A percentile compares a stretch with the other conserved stretches of the same genome.
phyloP scores from a whole-genome alignment of 2,888 invertebrate species.

The Eremobia ochroleuca region DNA sequence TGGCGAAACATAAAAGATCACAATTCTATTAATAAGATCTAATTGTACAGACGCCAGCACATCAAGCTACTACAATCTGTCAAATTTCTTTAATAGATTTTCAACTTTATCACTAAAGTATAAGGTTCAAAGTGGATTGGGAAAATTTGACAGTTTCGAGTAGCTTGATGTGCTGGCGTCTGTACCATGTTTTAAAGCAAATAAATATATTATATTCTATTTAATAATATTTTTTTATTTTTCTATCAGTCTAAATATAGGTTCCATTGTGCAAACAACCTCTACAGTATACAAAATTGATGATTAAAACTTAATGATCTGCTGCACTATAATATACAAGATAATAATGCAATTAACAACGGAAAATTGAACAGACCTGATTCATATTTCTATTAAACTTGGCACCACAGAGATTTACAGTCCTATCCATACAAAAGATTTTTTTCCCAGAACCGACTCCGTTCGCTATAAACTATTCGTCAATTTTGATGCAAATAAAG shows the following conservation, averaged over 20 bases:
- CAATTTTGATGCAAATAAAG: constrained; percentile 42
- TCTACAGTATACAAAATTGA: background rate
- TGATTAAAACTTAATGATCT: background rate
- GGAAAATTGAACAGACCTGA: background rate
- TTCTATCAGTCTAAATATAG: too few relatives aligned
- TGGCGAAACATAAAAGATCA: background rate
- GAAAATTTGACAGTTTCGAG: too few relatives aligned
- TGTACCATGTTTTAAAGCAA: background rate
- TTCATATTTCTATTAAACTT: constrained; percentile 21
- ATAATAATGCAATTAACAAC: background rate
- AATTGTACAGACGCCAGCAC: too few relatives aligned
- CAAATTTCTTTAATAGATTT: too few relatives aligned
- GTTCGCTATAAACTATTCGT: constrained; percentile 6
- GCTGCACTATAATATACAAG: background rate
- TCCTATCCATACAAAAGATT: constrained; percentile 35
- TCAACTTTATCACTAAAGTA: too few relatives aligned
- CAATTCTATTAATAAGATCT: background rate
- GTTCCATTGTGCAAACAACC: background rate
- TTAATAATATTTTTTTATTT: background rate
- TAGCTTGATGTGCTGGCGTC: too few relatives aligned
- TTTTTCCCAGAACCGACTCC: constrained; percentile 22
- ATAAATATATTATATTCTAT: background rate
- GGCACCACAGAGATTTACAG: constrained; percentile 23
- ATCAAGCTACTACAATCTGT: too few relatives aligned
- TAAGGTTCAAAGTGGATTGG: too few relatives aligned